phyloP scores from a whole-genome alignment of 1,140 invertebrate genomes.

The Pogonognathellus flavescens region DNA sequence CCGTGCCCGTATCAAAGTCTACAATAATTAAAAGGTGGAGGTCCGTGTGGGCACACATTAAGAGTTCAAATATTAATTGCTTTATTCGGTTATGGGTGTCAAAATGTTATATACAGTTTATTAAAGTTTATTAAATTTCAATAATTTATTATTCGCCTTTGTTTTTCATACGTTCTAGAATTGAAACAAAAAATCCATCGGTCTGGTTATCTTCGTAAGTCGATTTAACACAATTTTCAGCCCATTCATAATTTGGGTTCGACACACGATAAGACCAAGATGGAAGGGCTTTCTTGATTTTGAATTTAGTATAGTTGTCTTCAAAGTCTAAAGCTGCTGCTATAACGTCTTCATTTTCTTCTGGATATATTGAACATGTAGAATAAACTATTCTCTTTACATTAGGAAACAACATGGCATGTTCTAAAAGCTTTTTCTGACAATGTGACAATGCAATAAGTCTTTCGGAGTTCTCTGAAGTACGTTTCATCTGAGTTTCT shows the following conservation, averaged over 20 bases:
- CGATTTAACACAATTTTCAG: constrained; percentile 83
- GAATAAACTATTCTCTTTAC: constrained; percentile 92
- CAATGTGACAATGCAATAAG: constrained; percentile 82
- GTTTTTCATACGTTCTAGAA: constrained; percentile 76
- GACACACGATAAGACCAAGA: constrained; percentile 62
- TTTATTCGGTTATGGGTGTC: no score
- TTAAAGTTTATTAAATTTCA: no score
- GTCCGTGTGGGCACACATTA: no score
- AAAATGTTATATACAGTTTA: no score
- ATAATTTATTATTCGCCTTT: background rate
- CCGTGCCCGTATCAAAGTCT: no score
- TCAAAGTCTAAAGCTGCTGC: constrained; percentile 71
- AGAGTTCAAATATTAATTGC: no score
- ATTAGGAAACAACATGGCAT: constrained; percentile 88
- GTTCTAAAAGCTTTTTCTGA: constrained; percentile 86
- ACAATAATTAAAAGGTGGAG: no score
- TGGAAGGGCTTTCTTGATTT: constrained; percentile 63
- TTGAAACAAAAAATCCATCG: constrained; percentile 94
- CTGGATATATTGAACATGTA: constrained; percentile 89
- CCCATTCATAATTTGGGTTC: constrained; percentile 74
- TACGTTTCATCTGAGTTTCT: constrained; percentile 67
- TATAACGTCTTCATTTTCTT: constrained; percentile 95
- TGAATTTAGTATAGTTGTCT: constrained; percentile 67
- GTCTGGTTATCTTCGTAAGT: constrained; percentile 82
- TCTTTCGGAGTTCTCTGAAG: constrained; percentile 70